Base-by-base conservation (phyloP, 2,888 invertebrate species). In the Baccha elongata region DNA sequence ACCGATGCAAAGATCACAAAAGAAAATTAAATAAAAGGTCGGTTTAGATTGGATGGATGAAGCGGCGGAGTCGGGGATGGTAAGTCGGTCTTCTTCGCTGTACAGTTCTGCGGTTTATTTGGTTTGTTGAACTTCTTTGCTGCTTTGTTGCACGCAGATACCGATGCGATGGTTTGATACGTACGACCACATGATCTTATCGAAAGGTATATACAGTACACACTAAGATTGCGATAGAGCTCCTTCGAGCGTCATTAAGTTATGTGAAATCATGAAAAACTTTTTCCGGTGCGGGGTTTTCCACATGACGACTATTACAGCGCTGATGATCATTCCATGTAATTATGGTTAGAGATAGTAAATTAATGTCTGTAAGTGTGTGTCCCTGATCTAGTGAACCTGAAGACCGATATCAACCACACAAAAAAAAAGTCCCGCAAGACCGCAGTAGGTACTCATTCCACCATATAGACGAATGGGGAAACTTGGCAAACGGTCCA, bases 21-120 rank as follows among this genome's bases (percentile, higher is more conserved):
- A 69, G 69, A 80, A 80, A 80, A 55, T 74, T 55, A 80, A 80
- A 74, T 74, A 74, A 80, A 74, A 80, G 80, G 80, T 80, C 60
- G 73, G 55, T 48, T 69, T 46, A 44, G 29, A 48, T 60, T 65
- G 73, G 62, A 35, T 48, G 72, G 69, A 42, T 62, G 62, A 50
- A 32, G 2, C 23, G 23, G 23, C 23, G 23, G 3, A 3, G 35
- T n/a, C 8, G 35, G 8, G 8, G 35, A n/a, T 10, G 19, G 53
- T 21, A 35, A 37, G 53, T 21, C 37, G 23, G 42, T 44, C 11
- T n/a, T 29, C 29, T 17, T 29, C 29, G 26, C 42, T 32, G 29
- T 8, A 44, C 29, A 2, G 29, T 19, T 60, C 0, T 55, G 67
- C 32, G 73, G 48, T 37, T 62, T 37, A 11, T 26, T 64, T 64